Percentiles rank a stretch among this genome's conserved stretches.
phyloP scores from a whole-genome alignment of 2,113 vertebrate genomes.

The Dinomys branickii region DNA sequence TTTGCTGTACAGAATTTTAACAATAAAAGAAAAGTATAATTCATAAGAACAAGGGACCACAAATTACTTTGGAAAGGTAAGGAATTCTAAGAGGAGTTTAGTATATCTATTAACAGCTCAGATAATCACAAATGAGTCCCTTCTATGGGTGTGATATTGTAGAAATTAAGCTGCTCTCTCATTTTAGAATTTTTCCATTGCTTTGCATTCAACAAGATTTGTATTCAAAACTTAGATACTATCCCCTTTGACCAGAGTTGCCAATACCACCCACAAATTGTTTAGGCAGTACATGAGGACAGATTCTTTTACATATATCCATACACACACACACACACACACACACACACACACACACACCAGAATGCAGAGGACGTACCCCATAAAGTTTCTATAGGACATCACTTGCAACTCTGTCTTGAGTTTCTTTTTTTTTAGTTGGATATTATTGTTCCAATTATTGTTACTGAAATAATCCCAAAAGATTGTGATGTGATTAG shows the following conservation, averaged over 20 bases:
- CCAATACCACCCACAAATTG: slow-evolving; percentile 72
- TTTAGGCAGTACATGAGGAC: slow-evolving; percentile 64
- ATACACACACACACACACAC: neutral
- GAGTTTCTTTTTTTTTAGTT: slow-evolving; percentile 58
- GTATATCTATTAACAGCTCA: neutral
- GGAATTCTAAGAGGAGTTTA: neutral
- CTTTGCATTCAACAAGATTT: slow-evolving; percentile 55
- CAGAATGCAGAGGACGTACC: slow-evolving; percentile 60
- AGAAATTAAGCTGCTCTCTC: neutral
- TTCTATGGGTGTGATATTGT: neutral
- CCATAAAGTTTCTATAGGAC: slow-evolving; percentile 76
- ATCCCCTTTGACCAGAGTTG: neutral
- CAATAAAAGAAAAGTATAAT: slow-evolving; percentile 8
- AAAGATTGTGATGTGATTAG: slow-evolving; percentile 79
- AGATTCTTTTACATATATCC: slow-evolving; percentile 37
- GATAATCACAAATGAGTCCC: neutral
- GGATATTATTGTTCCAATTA: slow-evolving; percentile 69
- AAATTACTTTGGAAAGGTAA: neutral
- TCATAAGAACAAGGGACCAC: neutral
- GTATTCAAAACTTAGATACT: slow-evolving; percentile 68
- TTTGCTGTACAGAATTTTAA: neutral
- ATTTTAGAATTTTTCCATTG: slow-evolving; percentile 38
- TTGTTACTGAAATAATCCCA: slow-evolving; percentile 75
- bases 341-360: neutral
- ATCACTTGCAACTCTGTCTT: slow-evolving; percentile 13